Evolutionary conservation across 2,797 vertebrate species (phyloP).

Genomic region (Pempheris klunzingeri): DNA sequence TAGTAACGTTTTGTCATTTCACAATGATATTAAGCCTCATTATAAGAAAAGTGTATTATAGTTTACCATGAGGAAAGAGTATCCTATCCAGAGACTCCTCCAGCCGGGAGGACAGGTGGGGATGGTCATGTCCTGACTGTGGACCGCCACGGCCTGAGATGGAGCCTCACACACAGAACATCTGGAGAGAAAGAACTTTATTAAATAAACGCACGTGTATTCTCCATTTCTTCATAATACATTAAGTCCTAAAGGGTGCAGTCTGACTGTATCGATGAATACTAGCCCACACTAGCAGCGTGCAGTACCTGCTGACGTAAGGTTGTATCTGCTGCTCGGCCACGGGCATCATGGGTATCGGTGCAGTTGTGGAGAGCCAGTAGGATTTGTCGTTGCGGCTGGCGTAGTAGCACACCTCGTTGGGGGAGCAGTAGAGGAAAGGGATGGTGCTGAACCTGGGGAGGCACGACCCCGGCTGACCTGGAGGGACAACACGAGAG

Average conservation of each 20-base stretch:
- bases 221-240: not conserved
- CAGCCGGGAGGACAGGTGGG: conserved; percentile 92
- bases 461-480: conserved; percentile 95
- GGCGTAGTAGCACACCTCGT: conserved; percentile 94
- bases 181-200: conserved; percentile 57
- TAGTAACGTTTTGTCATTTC: no score
- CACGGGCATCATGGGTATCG: conserved; percentile 98
- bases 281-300: no score
- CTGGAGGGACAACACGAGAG: conserved; percentile 72
- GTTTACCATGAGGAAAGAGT: conserved; percentile 96
- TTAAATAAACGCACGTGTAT: not conserved
- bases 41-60: not conserved
- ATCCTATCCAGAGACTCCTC: conserved; percentile 98
- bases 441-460: conserved; percentile 97
- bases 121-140: conserved; percentile 94
- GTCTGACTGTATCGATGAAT: not conserved
- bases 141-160: conserved; percentile 93
- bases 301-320: conserved; percentile 90
- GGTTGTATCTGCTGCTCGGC: conserved; percentile 87
- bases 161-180: conserved; percentile 96
- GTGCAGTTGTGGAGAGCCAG: conserved; percentile 96
- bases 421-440: conserved; percentile 96
- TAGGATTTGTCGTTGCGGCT: conserved; percentile 97
- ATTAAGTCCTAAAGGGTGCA: not conserved
- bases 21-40: no score